Conservation (phyloP, 2,113 vertebrate genomes). For the Pogonocichla stellata region DNA sequence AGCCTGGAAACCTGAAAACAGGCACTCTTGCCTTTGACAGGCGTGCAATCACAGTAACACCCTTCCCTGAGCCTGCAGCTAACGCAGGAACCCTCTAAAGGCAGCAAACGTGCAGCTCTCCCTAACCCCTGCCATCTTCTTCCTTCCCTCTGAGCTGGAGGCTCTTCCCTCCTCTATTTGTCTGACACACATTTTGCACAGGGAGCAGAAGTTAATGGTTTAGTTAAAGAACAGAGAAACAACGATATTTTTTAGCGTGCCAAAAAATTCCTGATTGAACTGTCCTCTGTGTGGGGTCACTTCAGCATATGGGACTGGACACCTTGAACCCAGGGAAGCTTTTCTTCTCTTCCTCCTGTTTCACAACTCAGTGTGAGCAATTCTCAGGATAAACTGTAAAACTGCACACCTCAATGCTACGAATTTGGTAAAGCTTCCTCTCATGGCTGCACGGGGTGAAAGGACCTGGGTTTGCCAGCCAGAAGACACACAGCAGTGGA, state of each 20-base stretch:
- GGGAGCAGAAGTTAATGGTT: background rate
- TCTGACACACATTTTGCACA: background rate
- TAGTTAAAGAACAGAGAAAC: background rate
- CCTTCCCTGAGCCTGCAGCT: background rate
- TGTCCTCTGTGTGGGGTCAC: background rate
- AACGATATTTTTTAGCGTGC: background rate
- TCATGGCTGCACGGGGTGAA: accelerated
- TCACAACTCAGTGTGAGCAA: background rate
- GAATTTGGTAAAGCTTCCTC: background rate
- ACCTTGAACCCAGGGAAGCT: background rate
- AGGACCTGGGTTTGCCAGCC: background rate
- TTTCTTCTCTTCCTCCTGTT: background rate
- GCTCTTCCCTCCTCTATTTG: background rate
- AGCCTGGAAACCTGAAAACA: conserved; percentile 7
- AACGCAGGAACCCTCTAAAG: background rate
- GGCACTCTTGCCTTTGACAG: background rate
- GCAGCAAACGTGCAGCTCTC: background rate
- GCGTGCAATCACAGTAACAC: background rate
- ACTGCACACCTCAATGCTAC: background rate
- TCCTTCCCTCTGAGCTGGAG: background rate
- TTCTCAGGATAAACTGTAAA: background rate
- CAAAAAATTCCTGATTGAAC: background rate
- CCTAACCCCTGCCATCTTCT: background rate
- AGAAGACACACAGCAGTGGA: background rate
- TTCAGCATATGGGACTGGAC: background rate